Evolutionary conservation across 2,888 invertebrate genomes (phyloP), one percentile per base, ranked within the genome.

Genomic region (Tinea trinotella): DNA sequence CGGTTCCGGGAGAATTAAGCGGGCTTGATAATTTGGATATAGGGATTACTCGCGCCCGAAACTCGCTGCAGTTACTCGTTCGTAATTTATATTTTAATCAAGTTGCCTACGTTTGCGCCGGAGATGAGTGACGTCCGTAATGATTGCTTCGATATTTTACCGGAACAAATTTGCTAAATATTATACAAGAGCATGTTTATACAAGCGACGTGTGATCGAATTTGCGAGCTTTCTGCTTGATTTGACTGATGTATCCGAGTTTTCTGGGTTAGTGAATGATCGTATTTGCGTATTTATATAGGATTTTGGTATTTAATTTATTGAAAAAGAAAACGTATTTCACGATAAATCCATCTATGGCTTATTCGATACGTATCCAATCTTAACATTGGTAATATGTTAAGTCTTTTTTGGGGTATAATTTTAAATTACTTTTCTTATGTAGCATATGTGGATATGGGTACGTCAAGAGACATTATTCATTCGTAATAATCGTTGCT

Each of bases 1-100:
- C 48, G 19, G 18, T 48, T 24, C 50, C 50, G 50, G 50, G n/a
- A 12, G 50, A 50, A 50, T 50, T 50, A 50, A 50, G 50, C 50
- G 22, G 18, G 12, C 18, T 50, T 20, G 50, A 50, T 50, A 50
- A 50, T 50, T 50, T 50, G 24, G 46, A 19, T 19, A 19, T 19
- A 18, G 46, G 24, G 50, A 13, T 50, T 50, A 48, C n/a, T 19
- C 3, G 19, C 20, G 7, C 40, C n/a, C 4, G 46, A 50, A 15
- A 5, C 24, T 20, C 48, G 48, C 9, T 50, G 50, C 50, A 50
- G 50, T 50, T 24, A 24, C 24, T 46, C 61, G 58, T 59, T 54
- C 52, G 63, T 71, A 71, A 71, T 73, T 71, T 68, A 70, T 73
- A 70, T 66, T 71, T 72, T 71, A 75, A 74, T 75, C 69, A 71